Evolutionary conservation across 2,797 vertebrate species (phyloP).

Genomic region (Holocentrus rufus): DNA sequence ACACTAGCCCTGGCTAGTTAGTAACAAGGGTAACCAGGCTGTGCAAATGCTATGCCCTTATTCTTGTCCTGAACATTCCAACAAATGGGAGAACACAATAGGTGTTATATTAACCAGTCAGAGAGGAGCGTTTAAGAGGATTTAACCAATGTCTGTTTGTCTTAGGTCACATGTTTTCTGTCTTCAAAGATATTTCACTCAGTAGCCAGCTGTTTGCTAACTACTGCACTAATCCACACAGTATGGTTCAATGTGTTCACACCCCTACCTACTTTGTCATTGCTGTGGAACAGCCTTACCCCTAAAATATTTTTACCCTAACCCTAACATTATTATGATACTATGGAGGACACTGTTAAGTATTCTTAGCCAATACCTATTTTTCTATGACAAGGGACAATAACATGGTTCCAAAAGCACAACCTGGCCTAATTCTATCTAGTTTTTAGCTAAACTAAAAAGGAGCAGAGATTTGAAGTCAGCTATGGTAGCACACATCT

Average conservation of each 20-base stretch:
- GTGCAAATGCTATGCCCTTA: conserved; percentile 23
- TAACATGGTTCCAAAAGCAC: not conserved
- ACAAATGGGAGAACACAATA: conserved; percentile 59
- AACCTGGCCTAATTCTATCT: too few relatives aligned
- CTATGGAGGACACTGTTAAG: not conserved
- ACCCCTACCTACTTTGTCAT: not conserved
- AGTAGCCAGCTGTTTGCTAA: conserved; percentile 1
- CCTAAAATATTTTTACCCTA: not conserved
- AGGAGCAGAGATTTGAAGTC: too few relatives aligned
- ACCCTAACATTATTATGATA: not conserved
- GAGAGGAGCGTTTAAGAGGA: not conserved
- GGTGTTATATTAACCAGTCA: not conserved
- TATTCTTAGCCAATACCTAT: not conserved
- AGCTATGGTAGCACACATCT: too few relatives aligned
- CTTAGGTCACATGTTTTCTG: conserved; percentile 35
- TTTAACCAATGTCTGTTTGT: not conserved
- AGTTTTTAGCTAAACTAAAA: too few relatives aligned
- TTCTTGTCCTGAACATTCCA: conserved; percentile 83
- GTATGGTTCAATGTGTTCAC: not conserved
- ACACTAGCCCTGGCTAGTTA: not conserved
- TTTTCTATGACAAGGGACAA: not conserved
- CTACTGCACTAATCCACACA: not conserved
- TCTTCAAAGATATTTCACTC: not conserved
- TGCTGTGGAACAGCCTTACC: not conserved
- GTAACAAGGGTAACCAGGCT: not conserved